Evolutionary conservation across 2,113 vertebrate species (phyloP), one percentile per base, ranked within the genome.

Genomic region (Ranitomeya imitator): DNA sequence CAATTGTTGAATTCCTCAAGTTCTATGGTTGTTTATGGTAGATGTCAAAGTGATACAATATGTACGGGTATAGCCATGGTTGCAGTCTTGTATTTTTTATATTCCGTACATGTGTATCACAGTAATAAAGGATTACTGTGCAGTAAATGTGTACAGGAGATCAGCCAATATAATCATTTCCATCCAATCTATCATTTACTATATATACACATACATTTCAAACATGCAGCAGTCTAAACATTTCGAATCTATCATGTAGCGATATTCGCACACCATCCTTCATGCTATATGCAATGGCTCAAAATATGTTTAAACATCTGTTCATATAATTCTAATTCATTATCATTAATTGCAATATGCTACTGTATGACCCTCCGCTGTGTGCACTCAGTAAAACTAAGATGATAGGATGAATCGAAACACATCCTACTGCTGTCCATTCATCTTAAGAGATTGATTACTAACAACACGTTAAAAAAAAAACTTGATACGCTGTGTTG

Each of bases 121-220:
- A 81, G 79, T 81, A 81, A 60, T 61, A 81, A 81, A 16, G 26
- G 55, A 81, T 60, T 81, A 31, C 31, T 74, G 79, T 31, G 26
- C 57, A 31, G 54, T 57, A 79, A 74, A 57, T 79, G 55, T 59
- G 78, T 23, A 79, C 65, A 69, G n/a, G 65, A 69, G 57, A 79
- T 55, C 6, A 2, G 26, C 7, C 57, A 81, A 81, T 61, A 31
- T 61, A 79, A 60, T 61, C 57, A 60, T 60, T 60, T 81, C 37
- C 54, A 79, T 15, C 57, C 55, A 60, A 79, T 79, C 78, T 16
- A 23, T 59, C 79, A 60, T 81, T 81, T 81, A 37, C 26, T 61
- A 81, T 81, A 81, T 81, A 81, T 23, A 81, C n/a, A 79, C 23
- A 55, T 11, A 31, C 23, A 73, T 8, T 73, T 10, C 21, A 73